Percentiles rank a stretch among this genome's conserved stretches.
Conservation (phyloP, 1,140 invertebrate genomes). For the Camponotus pennsylvanicus region DNA sequence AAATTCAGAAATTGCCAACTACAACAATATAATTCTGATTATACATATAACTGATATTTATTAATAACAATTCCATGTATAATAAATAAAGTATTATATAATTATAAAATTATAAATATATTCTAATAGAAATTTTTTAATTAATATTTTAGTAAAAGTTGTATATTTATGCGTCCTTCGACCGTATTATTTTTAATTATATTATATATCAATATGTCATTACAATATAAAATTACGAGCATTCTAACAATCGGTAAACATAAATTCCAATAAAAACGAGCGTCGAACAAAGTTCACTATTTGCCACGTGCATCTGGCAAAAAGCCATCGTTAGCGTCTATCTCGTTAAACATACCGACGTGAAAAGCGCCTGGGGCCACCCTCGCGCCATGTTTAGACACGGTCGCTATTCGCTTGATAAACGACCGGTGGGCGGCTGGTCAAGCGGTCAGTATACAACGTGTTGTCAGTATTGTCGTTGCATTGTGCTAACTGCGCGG, state of each 20-base stretch:
- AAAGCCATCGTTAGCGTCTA: constrained; percentile 26
- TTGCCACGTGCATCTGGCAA: constrained; percentile 29
- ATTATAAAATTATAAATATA: too few species aligned
- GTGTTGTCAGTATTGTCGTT: constrained; percentile 73
- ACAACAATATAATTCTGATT: too few species aligned
- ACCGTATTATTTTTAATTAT: background rate
- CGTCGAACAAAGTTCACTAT: background rate
- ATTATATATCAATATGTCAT: background rate
- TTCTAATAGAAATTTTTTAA: too few species aligned
- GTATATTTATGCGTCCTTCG: background rate
- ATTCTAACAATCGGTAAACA: background rate
- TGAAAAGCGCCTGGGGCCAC: constrained; percentile 67
- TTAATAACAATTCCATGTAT: too few species aligned
- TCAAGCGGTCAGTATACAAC: constrained; percentile 63
- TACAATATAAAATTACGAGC: background rate
- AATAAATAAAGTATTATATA: too few species aligned
- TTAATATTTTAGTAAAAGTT: background rate
- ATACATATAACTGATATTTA: too few species aligned
- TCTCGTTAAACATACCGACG: background rate
- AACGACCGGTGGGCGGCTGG: constrained; percentile 69
- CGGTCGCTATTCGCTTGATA: constrained; percentile 76
- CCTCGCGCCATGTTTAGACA: constrained; percentile 84
- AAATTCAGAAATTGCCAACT: too few species aligned
- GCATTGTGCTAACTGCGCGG: constrained; percentile 75
- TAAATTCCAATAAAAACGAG: constrained; percentile 8